Conservation (phyloP, 2,113 vertebrate genomes). For the Eptatretus burgeri region DNA sequence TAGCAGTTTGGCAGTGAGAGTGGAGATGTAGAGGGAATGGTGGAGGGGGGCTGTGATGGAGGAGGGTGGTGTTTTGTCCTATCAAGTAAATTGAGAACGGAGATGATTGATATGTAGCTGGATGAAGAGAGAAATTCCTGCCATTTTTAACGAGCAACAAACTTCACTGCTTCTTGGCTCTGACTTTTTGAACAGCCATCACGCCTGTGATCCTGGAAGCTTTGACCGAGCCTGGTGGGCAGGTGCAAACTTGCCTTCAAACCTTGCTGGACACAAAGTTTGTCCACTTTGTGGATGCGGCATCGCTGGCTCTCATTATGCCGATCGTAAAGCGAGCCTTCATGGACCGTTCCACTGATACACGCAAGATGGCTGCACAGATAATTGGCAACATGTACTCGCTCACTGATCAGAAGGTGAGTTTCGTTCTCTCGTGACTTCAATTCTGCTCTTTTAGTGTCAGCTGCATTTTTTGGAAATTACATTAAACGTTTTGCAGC, state of each 20-base stretch:
- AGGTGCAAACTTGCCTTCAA: slow-evolving; percentile 74
- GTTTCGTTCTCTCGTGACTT: neutral
- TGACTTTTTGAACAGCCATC: slow-evolving; percentile 37
- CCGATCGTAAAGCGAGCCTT: slow-evolving; percentile 92
- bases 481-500: no score
- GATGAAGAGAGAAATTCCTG: no score
- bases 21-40: no score
- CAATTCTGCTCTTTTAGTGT: no score
- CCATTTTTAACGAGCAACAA: neutral
- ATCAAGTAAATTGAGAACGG: no score
- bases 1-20: no score
- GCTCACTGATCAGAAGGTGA: slow-evolving; percentile 85
- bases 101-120: no score
- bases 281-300: slow-evolving; percentile 91
- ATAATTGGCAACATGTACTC: slow-evolving; percentile 99
- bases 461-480: no score
- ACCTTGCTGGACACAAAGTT: slow-evolving; percentile 87
- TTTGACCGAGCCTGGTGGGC: slow-evolving; percentile 66
- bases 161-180: no score
- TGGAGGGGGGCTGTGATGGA: no score
- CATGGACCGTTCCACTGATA: slow-evolving; percentile 86
- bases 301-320: slow-evolving; percentile 88
- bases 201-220: slow-evolving; percentile 72
- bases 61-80: no score
- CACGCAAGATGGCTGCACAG: slow-evolving; percentile 93